Percentiles rank a stretch among this genome's conserved stretches.
These are phyloP conservation scores for Poliocrania exsul DNA, from an alignment of 2,797 vertebrate genomes.

Conservation along the genomic window DNA sequence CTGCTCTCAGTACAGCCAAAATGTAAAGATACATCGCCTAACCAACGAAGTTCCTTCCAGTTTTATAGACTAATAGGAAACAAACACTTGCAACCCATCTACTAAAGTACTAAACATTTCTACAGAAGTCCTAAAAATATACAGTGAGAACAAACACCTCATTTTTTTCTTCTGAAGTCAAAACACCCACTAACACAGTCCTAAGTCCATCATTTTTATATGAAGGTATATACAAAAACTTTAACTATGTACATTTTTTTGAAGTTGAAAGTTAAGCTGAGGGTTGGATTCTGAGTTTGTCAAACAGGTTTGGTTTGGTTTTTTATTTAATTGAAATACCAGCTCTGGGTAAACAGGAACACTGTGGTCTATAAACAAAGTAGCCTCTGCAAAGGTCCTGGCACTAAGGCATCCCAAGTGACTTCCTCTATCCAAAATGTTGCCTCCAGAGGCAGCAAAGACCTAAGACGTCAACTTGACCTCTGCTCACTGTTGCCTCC, in stretches of 20 bases:
- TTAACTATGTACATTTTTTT: background rate
- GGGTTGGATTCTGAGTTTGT: background rate
- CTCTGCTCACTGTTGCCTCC: background rate
- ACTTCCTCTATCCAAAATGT: background rate
- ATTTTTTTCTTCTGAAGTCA: background rate
- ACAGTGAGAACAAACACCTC: background rate
- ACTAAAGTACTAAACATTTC: background rate
- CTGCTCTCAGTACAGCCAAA: background rate
- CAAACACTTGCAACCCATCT: background rate
- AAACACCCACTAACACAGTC: background rate
- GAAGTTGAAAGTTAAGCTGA: background rate
- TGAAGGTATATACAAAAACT: background rate
- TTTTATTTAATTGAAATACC: background rate
- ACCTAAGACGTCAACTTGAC: background rate
- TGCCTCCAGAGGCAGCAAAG: background rate
- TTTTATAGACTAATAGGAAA: background rate
- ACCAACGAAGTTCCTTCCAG: background rate
- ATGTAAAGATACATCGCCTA: background rate
- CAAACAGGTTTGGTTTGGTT: too few relatives aligned
- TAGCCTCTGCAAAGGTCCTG: background rate
- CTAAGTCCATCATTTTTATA: background rate
- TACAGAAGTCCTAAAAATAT: background rate
- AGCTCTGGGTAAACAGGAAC: background rate
- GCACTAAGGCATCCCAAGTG: fast-evolving
- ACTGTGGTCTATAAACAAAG: background rate